These are phyloP conservation scores for Brachyalestes nurse DNA, from an alignment of 2,797 vertebrate genomes.

Conservation along the genomic window DNA sequence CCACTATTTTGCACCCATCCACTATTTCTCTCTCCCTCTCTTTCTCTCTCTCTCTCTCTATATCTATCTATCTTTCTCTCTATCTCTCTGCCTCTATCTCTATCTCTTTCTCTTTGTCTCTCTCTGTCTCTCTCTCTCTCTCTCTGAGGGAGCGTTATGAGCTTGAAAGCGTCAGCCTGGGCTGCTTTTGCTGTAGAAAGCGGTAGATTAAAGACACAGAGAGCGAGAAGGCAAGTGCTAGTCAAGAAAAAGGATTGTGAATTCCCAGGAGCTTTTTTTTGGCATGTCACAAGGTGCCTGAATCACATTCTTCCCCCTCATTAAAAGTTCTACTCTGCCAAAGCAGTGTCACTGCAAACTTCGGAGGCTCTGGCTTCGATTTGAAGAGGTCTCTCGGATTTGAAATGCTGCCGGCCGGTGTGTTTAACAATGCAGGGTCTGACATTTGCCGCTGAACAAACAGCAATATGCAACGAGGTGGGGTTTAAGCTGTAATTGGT, in stretches of 20 bases:
- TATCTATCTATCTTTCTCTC: background rate
- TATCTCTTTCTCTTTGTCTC: background rate
- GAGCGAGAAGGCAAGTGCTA: conserved; percentile 18
- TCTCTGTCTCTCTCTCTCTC: background rate
- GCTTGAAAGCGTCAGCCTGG: conserved; percentile 30
- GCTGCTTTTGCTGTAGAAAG: conserved; percentile 34
- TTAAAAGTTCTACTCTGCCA: conserved; percentile 68
- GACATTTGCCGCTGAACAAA: conserved; percentile 42
- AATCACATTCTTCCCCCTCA: conserved; percentile 67
- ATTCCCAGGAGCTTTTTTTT: conserved; percentile 60
- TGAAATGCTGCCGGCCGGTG: conserved; percentile 5
- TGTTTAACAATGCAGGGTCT: conserved; percentile 42
- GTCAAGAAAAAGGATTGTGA: conserved; percentile 50
- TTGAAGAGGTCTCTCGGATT: conserved; percentile 37
- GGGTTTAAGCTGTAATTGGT: conserved; percentile 32
- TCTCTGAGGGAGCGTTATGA: conserved; percentile 32
- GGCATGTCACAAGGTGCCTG: conserved; percentile 68
- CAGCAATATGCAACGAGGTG: conserved; percentile 33
- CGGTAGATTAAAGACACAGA: conserved; percentile 50
- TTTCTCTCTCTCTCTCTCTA: background rate
- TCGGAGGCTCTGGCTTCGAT: conserved; percentile 30
- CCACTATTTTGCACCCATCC: conserved; percentile 33
- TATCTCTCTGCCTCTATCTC: background rate
- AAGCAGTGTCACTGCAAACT: conserved; percentile 55
- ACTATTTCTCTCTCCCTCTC: background rate